phyloP scores from a whole-genome alignment of 2,797 vertebrate species.

The Delichon dasypus region DNA sequence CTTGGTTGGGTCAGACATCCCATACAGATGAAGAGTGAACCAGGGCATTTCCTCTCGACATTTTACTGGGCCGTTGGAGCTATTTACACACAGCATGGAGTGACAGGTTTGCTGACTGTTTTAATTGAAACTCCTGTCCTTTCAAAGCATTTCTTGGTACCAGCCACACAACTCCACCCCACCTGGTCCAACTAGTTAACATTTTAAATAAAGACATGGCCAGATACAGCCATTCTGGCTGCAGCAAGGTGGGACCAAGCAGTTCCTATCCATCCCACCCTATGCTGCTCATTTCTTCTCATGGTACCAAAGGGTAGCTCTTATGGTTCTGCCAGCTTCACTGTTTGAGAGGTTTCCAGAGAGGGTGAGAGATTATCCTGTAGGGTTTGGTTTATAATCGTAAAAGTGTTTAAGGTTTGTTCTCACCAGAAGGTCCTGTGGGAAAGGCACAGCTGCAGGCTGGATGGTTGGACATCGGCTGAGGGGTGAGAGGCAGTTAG shows the following conservation, averaged over 20 bases:
- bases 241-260: background rate
- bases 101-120: background rate
- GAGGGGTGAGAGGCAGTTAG: too few species aligned
- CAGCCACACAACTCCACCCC: background rate
- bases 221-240: background rate
- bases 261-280: background rate
- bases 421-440: too few species aligned
- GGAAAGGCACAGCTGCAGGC: too few species aligned
- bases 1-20: background rate
- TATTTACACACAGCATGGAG: background rate
- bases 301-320: background rate
- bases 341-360: background rate
- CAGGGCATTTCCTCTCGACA: background rate
- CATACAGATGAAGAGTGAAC: background rate
- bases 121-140: background rate
- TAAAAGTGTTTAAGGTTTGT: too few species aligned
- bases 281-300: background rate
- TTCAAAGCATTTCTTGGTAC: background rate
- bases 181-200: background rate
- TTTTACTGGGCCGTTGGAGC: background rate
- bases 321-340: background rate
- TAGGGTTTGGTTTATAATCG: too few species aligned
- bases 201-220: background rate
- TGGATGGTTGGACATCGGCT: too few species aligned
- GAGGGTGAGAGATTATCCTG: background rate